Conservation (phyloP, 2,888 invertebrate genomes). For the Himalopsyche anomala region DNA sequence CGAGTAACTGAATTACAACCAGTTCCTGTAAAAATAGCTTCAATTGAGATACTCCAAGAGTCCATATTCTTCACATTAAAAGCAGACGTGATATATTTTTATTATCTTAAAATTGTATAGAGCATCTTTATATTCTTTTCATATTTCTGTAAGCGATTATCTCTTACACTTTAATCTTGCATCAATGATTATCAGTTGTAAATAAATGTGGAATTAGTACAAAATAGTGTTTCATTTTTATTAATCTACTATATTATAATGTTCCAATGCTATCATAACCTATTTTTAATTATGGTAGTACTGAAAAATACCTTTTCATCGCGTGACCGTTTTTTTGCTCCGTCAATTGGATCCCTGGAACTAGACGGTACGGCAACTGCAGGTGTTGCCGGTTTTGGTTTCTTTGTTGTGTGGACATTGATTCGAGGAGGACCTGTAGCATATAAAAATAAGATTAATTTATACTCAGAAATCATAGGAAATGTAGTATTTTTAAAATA, state of each 20-base stretch:
- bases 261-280: no score
- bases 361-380: constrained; percentile 55
- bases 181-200: no score
- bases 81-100: no score
- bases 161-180: no score
- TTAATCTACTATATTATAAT: no score
- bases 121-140: no score
- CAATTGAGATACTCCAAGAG: not conserved
- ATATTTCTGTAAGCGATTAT: no score
- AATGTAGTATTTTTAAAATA: not conserved
- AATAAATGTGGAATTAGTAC: no score
- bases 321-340: constrained; percentile 75
- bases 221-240: no score
- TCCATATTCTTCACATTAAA: not conserved
- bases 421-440: constrained; percentile 52
- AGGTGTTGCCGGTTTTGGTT: constrained; percentile 59
- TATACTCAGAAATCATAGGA: not conserved
- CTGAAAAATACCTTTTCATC: constrained; percentile 73
- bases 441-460: not conserved
- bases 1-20: not conserved
- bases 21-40: not conserved
- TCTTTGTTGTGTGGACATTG: constrained; percentile 61
- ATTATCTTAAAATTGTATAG: no score
- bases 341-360: constrained; percentile 71
- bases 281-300: no score